phyloP scores from a whole-genome alignment of 1,140 invertebrate genomes.

The Pseudomyrmex concolor region DNA sequence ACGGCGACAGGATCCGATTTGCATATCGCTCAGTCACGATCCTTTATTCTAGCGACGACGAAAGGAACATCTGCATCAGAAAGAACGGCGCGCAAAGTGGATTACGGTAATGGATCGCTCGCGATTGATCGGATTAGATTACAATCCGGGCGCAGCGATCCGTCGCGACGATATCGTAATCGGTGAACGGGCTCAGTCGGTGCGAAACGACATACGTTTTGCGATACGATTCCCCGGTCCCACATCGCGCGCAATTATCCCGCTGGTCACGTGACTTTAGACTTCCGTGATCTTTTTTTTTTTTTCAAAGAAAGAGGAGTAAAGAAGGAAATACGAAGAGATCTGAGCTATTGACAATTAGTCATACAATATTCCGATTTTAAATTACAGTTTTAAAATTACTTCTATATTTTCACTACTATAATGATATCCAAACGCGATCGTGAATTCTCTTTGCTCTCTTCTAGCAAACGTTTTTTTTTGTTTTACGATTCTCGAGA shows the following conservation, averaged over 20 bases:
- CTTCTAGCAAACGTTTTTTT: neutral
- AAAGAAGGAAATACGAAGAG: too few species aligned
- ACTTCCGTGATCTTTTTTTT: neutral
- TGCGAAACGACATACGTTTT: constrained; percentile 77
- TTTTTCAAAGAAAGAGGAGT: neutral
- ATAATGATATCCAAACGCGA: neutral
- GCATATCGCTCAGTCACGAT: constrained; percentile 72
- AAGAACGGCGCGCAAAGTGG: constrained; percentile 76
- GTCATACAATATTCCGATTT: too few species aligned
- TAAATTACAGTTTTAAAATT: too few species aligned
- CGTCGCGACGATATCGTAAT: constrained; percentile 66
- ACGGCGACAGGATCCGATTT: constrained; percentile 62
- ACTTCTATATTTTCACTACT: too few species aligned
- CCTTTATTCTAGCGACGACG: constrained; percentile 52
- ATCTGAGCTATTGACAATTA: too few species aligned
- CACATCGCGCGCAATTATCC: neutral
- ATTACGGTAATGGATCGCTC: constrained; percentile 80
- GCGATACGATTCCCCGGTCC: neutral
- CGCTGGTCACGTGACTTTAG: neutral
- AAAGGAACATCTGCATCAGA: constrained; percentile 70
- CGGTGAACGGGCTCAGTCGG: constrained; percentile 66
- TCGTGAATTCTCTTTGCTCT: neutral
- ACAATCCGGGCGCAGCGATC: constrained; percentile 56
- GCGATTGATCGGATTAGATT: constrained; percentile 70
- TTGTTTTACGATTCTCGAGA: neutral